phyloP scores from a whole-genome alignment of 1,140 invertebrate species.

The Panagrolaimus sp. region DNA sequence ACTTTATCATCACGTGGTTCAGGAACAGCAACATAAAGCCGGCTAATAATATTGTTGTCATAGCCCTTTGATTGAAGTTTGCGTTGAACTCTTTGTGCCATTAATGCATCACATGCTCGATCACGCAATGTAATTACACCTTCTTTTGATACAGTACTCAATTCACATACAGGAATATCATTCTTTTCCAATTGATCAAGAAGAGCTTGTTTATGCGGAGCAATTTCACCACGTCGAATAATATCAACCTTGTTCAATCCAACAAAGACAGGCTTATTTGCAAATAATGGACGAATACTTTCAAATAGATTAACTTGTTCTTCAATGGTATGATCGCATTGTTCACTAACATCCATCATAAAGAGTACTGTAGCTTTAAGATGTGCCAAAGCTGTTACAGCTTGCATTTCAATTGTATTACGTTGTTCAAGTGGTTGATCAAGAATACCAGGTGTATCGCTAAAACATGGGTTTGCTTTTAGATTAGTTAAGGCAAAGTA shows the following conservation, averaged over 20 bases:
- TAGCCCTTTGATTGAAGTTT: constrained; percentile 88
- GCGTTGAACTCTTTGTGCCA: constrained; percentile 80
- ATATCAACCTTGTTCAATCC: constrained; percentile 91
- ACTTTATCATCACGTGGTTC: constrained; percentile 73
- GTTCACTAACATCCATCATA: constrained; percentile 89
- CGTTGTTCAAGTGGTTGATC: constrained; percentile 90
- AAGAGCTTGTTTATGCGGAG: constrained; percentile 66
- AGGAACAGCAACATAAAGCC: constrained; percentile 84
- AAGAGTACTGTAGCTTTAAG: constrained; percentile 86
- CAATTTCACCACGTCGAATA: constrained; percentile 71
- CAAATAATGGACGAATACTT: constrained; percentile 89
- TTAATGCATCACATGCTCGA: constrained; percentile 81
- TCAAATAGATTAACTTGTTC: constrained; percentile 85
- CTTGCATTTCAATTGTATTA: constrained; percentile 99
- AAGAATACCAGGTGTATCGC: constrained; percentile 94
- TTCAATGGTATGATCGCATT: constrained; percentile 85
- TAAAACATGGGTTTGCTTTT: no score
- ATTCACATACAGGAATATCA: constrained; percentile 74
- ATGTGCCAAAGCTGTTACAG: constrained; percentile 94
- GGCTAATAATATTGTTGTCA: constrained; percentile 71
- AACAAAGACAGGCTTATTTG: constrained; percentile 87
- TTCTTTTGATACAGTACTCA: constrained; percentile 84
- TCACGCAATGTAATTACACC: constrained; percentile 88
- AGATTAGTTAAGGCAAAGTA: no score
- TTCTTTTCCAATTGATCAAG: constrained; percentile 64